Base-by-base conservation (phyloP, 1,140 invertebrate species). In the Zaprionus davidi region DNA sequence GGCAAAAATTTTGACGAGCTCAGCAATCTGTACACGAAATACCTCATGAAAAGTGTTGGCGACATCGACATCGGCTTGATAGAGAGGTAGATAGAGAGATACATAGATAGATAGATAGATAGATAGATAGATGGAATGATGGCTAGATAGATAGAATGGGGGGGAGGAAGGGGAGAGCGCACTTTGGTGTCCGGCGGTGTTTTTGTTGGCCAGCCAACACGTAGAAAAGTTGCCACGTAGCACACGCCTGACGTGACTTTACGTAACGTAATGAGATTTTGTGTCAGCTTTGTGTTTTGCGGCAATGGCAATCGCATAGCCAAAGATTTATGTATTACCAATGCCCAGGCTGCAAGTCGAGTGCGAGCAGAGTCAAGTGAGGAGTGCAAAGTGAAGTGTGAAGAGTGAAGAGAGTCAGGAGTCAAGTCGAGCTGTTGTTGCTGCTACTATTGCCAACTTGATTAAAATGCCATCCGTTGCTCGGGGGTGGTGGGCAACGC, bases 191-290 rank as follows among this genome's bases (percentile, higher is more conserved):
- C 41, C 41, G n/a, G 41, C n/a, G 1, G 12, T 28, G 22, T 55
- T 55, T 24, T 44, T 58, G 28, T 69, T 70, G 66, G 66, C 31
- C 68, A 71, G 84, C 81, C 68, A 71, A 83, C 81, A 83, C 79
- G 79, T 78, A 56, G 53, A 26, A 26, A 22, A 51, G 17, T 31
- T 68, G 55, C 34, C 28, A 81, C 81, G 81, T 81, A 84, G 65
- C 41, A 38, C 55, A 44, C 68, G 72, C 78, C 72, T 80, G 65
- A 72, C 82, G 69, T 85, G 66, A 81, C 74, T 67, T 78, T 81
- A 75, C 81, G 78, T 81, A 78, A 84, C 81, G 82, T 85, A 85
- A 85, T 85, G 82, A 78, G 82, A 84, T 85, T 84, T 81, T 84
- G 74, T 70, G 78, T 75, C 82, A 84, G 81, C 78, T 81, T 84